Percentiles rank a stretch among this genome's conserved stretches.
phyloP scores from a whole-genome alignment of 2,113 vertebrate genomes.

The Gallinago media region DNA sequence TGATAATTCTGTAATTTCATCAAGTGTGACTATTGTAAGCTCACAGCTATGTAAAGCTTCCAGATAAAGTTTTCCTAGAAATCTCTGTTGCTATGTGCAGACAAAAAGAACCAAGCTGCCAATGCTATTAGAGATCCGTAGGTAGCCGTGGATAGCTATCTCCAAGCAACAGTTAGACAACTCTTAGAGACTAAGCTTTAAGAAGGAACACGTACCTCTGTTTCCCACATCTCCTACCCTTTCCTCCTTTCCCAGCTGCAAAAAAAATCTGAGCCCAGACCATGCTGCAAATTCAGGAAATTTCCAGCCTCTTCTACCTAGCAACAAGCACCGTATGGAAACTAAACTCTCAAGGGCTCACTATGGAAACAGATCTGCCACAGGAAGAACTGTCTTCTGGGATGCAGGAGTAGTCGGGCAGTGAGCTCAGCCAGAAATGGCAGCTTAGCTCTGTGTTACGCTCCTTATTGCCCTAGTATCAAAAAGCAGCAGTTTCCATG shows the following conservation, averaged over 20 bases:
- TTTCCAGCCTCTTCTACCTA: slow-evolving; percentile 3
- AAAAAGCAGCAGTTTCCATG: background rate
- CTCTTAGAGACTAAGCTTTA: background rate
- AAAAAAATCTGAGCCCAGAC: background rate
- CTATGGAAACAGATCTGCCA: slow-evolving; percentile 32
- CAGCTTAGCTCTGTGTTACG: background rate
- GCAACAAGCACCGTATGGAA: background rate
- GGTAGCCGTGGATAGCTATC: background rate
- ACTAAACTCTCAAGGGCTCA: background rate
- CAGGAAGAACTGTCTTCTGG: background rate
- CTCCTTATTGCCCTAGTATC: background rate
- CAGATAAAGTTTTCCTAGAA: background rate
- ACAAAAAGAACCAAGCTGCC: background rate
- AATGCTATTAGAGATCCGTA: accelerated
- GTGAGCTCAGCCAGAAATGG: background rate
- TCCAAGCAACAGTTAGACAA: background rate
- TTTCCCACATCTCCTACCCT: background rate
- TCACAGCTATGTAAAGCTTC: background rate
- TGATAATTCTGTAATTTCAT: background rate
- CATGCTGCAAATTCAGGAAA: background rate
- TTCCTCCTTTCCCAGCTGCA: background rate
- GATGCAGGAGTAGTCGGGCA: background rate
- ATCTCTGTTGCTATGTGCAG: background rate
- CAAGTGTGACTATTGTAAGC: background rate
- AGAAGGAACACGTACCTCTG: background rate